Evolutionary conservation across 2,113 vertebrate species (phyloP).

Genomic region (Gavialis gangeticus): DNA sequence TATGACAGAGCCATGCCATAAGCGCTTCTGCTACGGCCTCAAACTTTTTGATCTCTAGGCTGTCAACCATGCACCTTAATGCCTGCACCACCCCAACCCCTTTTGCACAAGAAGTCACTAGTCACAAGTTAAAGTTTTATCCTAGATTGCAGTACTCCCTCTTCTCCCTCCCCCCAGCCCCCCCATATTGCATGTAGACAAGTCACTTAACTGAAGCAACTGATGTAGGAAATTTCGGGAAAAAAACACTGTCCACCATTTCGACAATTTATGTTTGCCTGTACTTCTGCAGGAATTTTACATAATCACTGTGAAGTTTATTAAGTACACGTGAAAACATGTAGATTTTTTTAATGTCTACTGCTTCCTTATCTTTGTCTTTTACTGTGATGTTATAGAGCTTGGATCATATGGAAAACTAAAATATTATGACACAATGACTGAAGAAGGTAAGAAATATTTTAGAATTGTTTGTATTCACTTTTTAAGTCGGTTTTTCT

Average conservation of each 20-base stretch:
- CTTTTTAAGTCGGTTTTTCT: slow-evolving; percentile 66
- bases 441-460: slow-evolving; percentile 98
- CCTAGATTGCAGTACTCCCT: background rate
- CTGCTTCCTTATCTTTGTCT: slow-evolving; percentile 94
- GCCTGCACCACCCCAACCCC: too few relatives aligned
- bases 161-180: background rate
- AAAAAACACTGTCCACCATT: slow-evolving; percentile 41
- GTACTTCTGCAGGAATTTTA: slow-evolving; percentile 69
- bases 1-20: too few relatives aligned
- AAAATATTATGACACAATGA: slow-evolving; percentile 99
- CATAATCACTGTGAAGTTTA: slow-evolving; percentile 73
- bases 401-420: slow-evolving; percentile 99
- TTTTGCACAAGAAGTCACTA: background rate
- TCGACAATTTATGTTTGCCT: slow-evolving; percentile 61
- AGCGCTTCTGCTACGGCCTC: too few relatives aligned
- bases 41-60: too few relatives aligned
- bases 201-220: slow-evolving; percentile 1
- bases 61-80: too few relatives aligned
- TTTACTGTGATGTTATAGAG: slow-evolving; percentile 98
- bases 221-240: slow-evolving; percentile 49
- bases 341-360: slow-evolving; percentile 84
- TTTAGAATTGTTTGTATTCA: slow-evolving; percentile 85
- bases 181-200: background rate
- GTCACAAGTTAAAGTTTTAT: background rate
- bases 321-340: slow-evolving; percentile 80